These are phyloP conservation scores for Lysiphlebus fabarum DNA, from an alignment of 1,140 invertebrate species.

Conservation along the genomic window DNA sequence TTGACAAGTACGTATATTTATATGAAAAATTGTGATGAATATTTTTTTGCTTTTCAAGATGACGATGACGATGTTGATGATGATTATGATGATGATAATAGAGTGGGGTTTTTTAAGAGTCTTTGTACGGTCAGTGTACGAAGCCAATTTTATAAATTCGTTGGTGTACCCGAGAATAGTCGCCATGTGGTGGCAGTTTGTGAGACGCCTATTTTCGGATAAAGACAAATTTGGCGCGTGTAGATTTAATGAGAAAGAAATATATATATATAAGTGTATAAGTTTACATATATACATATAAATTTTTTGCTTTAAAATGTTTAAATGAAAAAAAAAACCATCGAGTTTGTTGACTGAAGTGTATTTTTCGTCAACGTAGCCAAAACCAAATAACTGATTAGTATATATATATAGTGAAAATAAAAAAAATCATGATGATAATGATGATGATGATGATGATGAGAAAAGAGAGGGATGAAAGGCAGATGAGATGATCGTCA, in stretches of 20 bases:
- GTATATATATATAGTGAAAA: constrained; percentile 22
- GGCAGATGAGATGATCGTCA: constrained; percentile 22
- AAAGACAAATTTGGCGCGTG: constrained; percentile 76
- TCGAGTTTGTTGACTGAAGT: constrained; percentile 32
- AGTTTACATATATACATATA: not conserved
- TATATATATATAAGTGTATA: constrained; percentile 24
- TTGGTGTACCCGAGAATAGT: constrained; percentile 43
- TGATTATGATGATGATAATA: too few species aligned
- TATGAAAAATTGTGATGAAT: too few species aligned
- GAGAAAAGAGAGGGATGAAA: constrained; percentile 43
- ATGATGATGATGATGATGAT: too few species aligned
- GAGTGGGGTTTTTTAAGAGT: too few species aligned
- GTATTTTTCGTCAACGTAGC: too few species aligned
- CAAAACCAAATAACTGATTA: too few species aligned
- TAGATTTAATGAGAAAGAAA: constrained; percentile 44
- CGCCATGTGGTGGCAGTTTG: constrained; percentile 53
- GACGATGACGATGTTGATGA: too few species aligned
- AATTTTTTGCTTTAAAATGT: not conserved
- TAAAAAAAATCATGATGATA: too few species aligned
- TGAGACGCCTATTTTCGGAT: constrained; percentile 71
- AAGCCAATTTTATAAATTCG: constrained; percentile 30
- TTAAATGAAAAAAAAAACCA: constrained; percentile 18
- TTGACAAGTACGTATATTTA: too few species aligned
- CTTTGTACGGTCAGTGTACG: constrained; percentile 29
- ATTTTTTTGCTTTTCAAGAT: too few species aligned